Evolutionary conservation across 2,797 vertebrate species (phyloP), one percentile per base, ranked within the genome.

Genomic region (Lepus townsendii): DNA sequence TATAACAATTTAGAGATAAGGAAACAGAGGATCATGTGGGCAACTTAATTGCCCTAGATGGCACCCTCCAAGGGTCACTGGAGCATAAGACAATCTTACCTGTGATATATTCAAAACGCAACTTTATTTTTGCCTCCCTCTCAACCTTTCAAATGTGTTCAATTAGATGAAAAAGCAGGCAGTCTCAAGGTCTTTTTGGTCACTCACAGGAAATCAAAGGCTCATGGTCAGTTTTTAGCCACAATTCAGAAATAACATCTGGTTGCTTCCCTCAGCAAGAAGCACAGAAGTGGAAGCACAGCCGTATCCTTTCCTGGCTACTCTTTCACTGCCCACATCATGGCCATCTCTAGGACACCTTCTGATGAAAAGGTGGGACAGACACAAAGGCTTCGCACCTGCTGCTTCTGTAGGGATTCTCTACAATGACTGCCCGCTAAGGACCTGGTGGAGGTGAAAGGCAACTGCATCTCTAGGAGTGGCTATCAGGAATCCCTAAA

Each of bases 1-100:
- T 78, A 66, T 52, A 80, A 30, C 50, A 73, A 93, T 76, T 91
- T 80, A 52, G 3, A 80, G 66, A 83, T 27, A 27, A 93, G 13
- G 83, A 76, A 87, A 65, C 2, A 68, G 52, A 69, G 32, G 42
- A 69, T n/a, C n/a, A 24, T 14, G 4, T 5, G 22, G 85, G 69
- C 76, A 86, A 78, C 12, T 17, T 30, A 68, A 76, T 54, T 20
- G 16, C 32, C 26, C 35, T 14, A 68, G 60, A 11, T 52, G 38
- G 9, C 1, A 32, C 14, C 20, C 9, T 66, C 47, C 66, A 65
- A 65, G 5, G 24, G 14, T 5, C 72, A 42, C 0, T 2, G 24
- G 13, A 6, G 3, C 9, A 27, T 10, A n/a, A n/a, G 77, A 66
- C 65, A 73, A 27, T 42, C 69, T 42, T 14, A 3, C 35, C 66